phyloP scores from a whole-genome alignment of 2,113 vertebrate species.

The Ammospiza caudacuta region DNA sequence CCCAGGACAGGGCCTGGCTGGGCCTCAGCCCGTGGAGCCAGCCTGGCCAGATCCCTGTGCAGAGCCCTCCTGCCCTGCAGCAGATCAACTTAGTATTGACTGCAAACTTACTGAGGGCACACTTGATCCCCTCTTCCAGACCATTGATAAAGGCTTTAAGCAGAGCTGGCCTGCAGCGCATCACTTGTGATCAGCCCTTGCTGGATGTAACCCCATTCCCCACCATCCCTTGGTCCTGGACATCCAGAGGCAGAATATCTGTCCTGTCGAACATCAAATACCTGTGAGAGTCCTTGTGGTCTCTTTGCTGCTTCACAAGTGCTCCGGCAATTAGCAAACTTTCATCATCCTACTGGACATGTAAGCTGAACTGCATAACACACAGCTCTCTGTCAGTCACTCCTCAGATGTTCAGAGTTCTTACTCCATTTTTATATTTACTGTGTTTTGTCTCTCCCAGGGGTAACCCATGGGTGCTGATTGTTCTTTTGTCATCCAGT shows the following conservation, averaged over 20 bases:
- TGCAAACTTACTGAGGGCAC: neutral
- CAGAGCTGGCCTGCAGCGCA: neutral
- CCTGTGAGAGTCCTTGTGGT: neutral
- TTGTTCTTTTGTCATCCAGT: neutral
- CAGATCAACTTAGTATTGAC: neutral
- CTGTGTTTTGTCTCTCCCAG: neutral
- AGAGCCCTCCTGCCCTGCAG: neutral
- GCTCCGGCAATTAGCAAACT: neutral
- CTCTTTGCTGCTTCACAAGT: neutral
- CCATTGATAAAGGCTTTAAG: neutral
- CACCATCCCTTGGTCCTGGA: neutral
- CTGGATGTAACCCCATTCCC: neutral
- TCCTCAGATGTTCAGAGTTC: neutral
- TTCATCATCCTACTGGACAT: constrained; percentile 28
- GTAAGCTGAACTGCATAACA: neutral
- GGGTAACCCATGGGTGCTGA: neutral
- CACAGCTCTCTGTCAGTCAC: neutral
- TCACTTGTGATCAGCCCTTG: neutral
- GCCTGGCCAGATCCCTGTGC: neutral
- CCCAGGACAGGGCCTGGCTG: neutral
- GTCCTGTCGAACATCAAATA: neutral
- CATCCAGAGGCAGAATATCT: neutral
- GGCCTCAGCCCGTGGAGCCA: accelerated
- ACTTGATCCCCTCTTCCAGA: accelerated
- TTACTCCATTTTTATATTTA: neutral